Base-by-base conservation (phyloP, 2,888 invertebrate species). In the Crocallis elinguaria region DNA sequence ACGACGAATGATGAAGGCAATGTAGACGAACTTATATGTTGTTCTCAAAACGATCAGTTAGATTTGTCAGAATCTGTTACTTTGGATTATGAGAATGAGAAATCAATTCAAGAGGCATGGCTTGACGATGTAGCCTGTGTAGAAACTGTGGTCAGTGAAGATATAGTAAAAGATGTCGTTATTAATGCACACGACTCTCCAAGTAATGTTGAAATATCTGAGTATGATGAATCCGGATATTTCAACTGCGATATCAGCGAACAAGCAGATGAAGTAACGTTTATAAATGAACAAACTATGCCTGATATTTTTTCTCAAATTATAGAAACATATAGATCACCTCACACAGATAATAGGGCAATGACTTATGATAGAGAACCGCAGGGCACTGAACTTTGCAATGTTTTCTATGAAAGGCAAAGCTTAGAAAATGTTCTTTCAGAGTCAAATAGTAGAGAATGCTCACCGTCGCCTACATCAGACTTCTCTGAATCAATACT, bases 111-210 rank as follows among this genome's bases (percentile, higher is more conserved):
- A 59, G 81, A 82, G 48, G 65, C 85, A 21, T 92, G 92, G 92
- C 82, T 91, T 25, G 87, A 89, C 46, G 86, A 90, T 61, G 80
- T 92, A 11, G 90, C 80, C 27, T 90, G 88, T 67, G 77, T 88
- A 30, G 92, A 92, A 73, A 91, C 90, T 16, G 84, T 92, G 50
- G 82, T 87, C 17, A 87, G 82, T 60, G 92, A 92, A 36, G 86
- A 92, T 48, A 73, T 88, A 29, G 82, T 78, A 23, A 88, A 87
- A 72, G 82, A 88, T 58, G 75, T 84, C 49, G 74, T 77, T 54
- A 79, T 83, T 41, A 79, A 78, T 65, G 70, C 67, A 6, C 69
- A 74, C 27, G 63, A 70, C 14, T 81, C 82, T 25, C 80, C 82
- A 32, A 79, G 73, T 65, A 63, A 77, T 57, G 57, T 63, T 29